A percentile compares a stretch with the other conserved stretches of the same genome.
These are phyloP conservation scores for Lerema accius DNA, from an alignment of 1,140 invertebrate species.

Conservation along the genomic window DNA sequence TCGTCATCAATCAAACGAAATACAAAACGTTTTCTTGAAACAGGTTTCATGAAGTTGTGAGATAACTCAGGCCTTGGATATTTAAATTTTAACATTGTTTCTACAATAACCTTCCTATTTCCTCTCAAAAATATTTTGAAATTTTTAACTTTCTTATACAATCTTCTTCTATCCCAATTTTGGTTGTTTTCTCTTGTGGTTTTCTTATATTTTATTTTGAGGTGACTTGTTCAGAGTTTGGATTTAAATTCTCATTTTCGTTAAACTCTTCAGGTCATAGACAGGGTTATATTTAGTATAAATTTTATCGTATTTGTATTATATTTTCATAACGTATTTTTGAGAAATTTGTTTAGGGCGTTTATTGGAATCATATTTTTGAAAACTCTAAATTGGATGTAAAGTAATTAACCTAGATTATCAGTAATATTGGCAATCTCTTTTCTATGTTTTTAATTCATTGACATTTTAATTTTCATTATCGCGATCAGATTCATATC, in stretches of 20 bases:
- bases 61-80: slow-evolving; percentile 68
- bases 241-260: slow-evolving; percentile 64
- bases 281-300: slow-evolving; percentile 83
- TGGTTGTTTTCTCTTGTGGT: slow-evolving; percentile 32
- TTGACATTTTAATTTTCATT: slow-evolving; percentile 36
- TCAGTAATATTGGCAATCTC: slow-evolving; percentile 64
- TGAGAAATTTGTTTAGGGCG: slow-evolving; percentile 80
- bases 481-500: slow-evolving; percentile 23
- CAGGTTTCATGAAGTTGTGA: slow-evolving; percentile 67
- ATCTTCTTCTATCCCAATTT: slow-evolving; percentile 32
- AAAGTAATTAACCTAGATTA: slow-evolving; percentile 71
- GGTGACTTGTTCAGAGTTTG: slow-evolving; percentile 75
- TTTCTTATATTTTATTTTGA: slow-evolving; percentile 52
- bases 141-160: slow-evolving; percentile 22
- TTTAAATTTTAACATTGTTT: slow-evolving; percentile 47
- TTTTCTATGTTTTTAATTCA: slow-evolving; percentile 47
- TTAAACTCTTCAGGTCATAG: slow-evolving; percentile 82
- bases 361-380: slow-evolving; percentile 82
- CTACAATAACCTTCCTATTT: slow-evolving; percentile 28
- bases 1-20: slow-evolving; percentile 10
- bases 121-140: slow-evolving; percentile 28
- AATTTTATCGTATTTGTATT: slow-evolving; percentile 82
- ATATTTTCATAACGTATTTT: slow-evolving; percentile 82
- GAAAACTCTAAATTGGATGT: slow-evolving; percentile 77
- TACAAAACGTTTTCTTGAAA: slow-evolving; percentile 40